Evolutionary conservation across 2,888 invertebrate genomes (phyloP).

Genomic region (Tridacna crocea): DNA sequence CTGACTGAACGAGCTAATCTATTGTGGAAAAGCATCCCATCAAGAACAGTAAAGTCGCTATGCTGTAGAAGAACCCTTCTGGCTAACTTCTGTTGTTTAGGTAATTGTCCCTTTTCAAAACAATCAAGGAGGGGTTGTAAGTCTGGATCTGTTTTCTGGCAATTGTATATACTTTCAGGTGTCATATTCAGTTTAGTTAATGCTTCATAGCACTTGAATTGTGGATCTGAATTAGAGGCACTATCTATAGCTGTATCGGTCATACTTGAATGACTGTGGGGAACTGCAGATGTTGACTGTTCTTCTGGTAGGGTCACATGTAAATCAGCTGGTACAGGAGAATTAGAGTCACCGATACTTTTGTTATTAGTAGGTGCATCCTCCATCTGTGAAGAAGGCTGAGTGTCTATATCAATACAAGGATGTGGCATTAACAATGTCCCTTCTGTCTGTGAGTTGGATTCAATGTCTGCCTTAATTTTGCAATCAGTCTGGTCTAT

Average conservation of each 20-base stretch:
- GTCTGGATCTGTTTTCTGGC: constrained; percentile 34
- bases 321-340: too few relatives aligned
- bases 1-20: neutral
- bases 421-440: too few relatives aligned
- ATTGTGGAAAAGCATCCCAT: neutral
- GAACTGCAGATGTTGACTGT: neutral
- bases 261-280: neutral
- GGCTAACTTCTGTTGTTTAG: constrained; percentile 37
- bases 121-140: constrained; percentile 40
- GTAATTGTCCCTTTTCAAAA: constrained; percentile 26
- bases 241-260: neutral
- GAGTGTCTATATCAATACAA: too few relatives aligned
- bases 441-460: too few relatives aligned
- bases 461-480: too few relatives aligned
- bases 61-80: constrained; percentile 35
- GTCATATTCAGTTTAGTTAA: constrained; percentile 20
- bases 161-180: constrained; percentile 19
- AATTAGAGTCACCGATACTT: too few relatives aligned
- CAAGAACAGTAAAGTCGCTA: constrained; percentile 35
- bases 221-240: neutral
- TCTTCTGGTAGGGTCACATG: neutral
- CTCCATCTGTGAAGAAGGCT: neutral
- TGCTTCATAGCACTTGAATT: neutral
- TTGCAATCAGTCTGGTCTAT: too few relatives aligned
- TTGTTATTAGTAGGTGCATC: neutral